Conservation (phyloP, 2,113 vertebrate genomes). For the Sapayoa aenigma region DNA sequence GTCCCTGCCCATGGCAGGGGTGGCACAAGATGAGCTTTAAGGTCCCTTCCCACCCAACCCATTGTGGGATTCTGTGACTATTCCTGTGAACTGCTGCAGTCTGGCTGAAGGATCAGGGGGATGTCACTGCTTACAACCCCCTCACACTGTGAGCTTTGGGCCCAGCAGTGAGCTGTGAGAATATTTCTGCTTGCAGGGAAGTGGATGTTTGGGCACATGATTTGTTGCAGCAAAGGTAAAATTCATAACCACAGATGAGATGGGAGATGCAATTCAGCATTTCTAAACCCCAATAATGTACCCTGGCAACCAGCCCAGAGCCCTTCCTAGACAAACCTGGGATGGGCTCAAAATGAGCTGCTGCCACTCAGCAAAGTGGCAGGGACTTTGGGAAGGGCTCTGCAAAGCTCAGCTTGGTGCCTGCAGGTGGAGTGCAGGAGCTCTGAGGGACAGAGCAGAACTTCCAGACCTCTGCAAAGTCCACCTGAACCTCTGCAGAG, state of each 20-base stretch:
- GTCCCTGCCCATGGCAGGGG: no score
- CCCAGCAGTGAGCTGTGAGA: neutral
- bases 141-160: neutral
- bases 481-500: neutral
- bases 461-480: neutral
- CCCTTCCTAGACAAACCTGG: neutral
- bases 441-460: neutral
- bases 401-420: neutral
- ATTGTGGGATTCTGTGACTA: neutral
- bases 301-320: neutral
- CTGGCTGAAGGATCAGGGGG: neutral
- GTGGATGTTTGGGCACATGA: neutral
- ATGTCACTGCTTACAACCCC: neutral
- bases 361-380: neutral
- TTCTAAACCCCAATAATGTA: slow-evolving; percentile 5
- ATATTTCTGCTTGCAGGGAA: neutral
- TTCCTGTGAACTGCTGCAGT: neutral
- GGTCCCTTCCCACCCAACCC: neutral
- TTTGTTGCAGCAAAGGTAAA: neutral
- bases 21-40: rapidly evolving
- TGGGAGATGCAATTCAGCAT: slow-evolving; percentile 15
- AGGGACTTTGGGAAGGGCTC: neutral
- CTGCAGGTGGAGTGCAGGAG: neutral
- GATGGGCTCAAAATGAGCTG: neutral
- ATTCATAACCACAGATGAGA: neutral